These are phyloP conservation scores for Amphiprion clarkii DNA, from an alignment of 2,797 vertebrate genomes.

Conservation along the genomic window DNA sequence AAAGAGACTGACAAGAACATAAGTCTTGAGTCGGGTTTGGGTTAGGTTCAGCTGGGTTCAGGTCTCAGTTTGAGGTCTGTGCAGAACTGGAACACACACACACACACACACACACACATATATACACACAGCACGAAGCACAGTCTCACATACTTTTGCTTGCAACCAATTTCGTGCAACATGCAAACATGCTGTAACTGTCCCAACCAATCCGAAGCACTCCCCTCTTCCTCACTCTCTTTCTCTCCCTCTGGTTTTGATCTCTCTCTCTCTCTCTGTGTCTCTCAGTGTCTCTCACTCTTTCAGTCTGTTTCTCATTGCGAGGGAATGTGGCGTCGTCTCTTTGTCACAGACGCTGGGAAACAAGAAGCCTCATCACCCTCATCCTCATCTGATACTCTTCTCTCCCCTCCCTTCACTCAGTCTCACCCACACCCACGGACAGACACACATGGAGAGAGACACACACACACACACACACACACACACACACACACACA, in stretches of 20 bases:
- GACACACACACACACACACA: constrained; percentile 24
- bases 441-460: constrained; percentile 15
- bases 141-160: constrained; percentile 43
- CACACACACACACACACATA: constrained; percentile 15
- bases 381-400: constrained; percentile 66
- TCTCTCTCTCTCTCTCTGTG: constrained; percentile 8
- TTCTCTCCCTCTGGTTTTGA: constrained; percentile 24
- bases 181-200: constrained; percentile 60
- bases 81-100: background rate
- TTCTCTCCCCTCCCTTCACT: constrained; percentile 37
- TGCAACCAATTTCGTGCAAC: constrained; percentile 49
- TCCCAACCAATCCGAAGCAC: constrained; percentile 60
- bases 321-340: constrained; percentile 81
- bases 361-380: constrained; percentile 66
- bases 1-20: background rate
- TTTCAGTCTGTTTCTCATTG: constrained; percentile 80
- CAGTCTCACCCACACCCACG: background rate
- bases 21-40: background rate
- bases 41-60: constrained; percentile 25
- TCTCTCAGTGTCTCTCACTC: constrained; percentile 33
- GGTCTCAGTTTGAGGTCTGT: constrained; percentile 21
- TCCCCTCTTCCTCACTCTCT: background rate
- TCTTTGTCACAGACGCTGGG: constrained; percentile 78
- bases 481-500: background rate
- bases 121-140: constrained; percentile 19